Conservation (phyloP, 2,113 vertebrate species). For the Pachypanchax playfairii region DNA sequence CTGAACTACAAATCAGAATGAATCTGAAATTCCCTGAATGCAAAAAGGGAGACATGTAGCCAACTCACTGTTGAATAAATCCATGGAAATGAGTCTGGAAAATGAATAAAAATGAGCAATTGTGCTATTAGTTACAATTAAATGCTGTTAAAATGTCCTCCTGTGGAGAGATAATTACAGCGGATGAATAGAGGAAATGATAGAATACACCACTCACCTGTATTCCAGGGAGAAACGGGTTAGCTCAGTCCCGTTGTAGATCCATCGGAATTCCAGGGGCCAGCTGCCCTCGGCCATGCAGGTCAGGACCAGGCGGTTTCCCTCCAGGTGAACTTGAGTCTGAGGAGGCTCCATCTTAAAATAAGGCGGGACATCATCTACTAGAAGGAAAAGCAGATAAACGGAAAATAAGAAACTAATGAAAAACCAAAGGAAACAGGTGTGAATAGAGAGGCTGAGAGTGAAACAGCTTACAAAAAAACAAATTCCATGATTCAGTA, state of each 20-base stretch:
- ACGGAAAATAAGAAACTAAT: neutral
- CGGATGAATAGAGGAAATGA: conserved; percentile 37
- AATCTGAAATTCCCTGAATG: conserved; percentile 71
- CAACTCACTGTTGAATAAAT: conserved; percentile 74
- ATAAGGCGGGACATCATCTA: conserved; percentile 95
- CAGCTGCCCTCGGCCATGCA: conserved; percentile 99
- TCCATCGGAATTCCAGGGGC: conserved; percentile 98
- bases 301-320: conserved; percentile 95
- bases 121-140: conserved; percentile 75
- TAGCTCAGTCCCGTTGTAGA: conserved; percentile 90
- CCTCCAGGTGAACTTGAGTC: conserved; percentile 94
- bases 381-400: conserved; percentile 1
- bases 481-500: conserved; percentile 39
- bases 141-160: conserved; percentile 68
- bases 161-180: conserved; percentile 61
- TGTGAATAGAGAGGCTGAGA: conserved; percentile 1
- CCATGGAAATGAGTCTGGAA: conserved; percentile 62
- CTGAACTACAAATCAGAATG: conserved; percentile 60
- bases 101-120: conserved; percentile 74
- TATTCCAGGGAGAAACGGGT: conserved; percentile 98
- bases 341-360: conserved; percentile 97
- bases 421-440: conserved; percentile 3
- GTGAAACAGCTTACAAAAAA: neutral
- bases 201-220: conserved; percentile 78
- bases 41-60: conserved; percentile 63